Base-by-base conservation (phyloP, 2,888 invertebrate species). In the Drosophila colorata region DNA sequence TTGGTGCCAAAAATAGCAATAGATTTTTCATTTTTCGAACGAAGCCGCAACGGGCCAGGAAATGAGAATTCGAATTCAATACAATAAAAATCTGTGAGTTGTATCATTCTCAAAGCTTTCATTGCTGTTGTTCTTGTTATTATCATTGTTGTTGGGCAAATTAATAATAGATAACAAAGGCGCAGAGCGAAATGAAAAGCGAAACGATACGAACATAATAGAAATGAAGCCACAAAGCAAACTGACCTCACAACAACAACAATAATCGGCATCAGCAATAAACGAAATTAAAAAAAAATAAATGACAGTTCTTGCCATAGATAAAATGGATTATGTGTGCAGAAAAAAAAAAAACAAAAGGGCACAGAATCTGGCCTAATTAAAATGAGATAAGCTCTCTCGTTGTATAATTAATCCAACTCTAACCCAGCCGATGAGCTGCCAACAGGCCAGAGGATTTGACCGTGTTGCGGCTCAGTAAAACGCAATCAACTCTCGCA, bases 1-100 rank as follows among this genome's bases (percentile, higher is more conserved):
- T 49, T 59, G 44, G 37, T 78, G 85, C 87, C 87, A 82, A 82
- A 85, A 82, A 80, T 78, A 78, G 73, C 69, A 63, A 64, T 58
- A 67, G 55, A 75, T 75, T 78, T 75, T 80, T 81, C 49, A 81
- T 78, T 76, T 70, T 69, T 41, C 14, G 57, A 8, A 4, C 38
- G 47, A 47, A 59, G 63, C 53, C 55, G 53, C 70, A 49, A 51
- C 37, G 49, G 41, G 52, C 40, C 72, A 82, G 78, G 72, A 85
- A 80, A 71, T 80, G 74, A 74, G 85, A 74, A 80, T 78, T 74
- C 76, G 85, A 73, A 82, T 82, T 82, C 82, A 73, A 82, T 80
- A 80, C 72, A 80, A 78, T 78, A 74, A 87, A 84, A 81, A 56
- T 72, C 76, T 76, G 78, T 75, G 70, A 76, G 48, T 64, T 73